Conservation (phyloP, 2,888 invertebrate genomes). For the Quadroppia sp. region DNA sequence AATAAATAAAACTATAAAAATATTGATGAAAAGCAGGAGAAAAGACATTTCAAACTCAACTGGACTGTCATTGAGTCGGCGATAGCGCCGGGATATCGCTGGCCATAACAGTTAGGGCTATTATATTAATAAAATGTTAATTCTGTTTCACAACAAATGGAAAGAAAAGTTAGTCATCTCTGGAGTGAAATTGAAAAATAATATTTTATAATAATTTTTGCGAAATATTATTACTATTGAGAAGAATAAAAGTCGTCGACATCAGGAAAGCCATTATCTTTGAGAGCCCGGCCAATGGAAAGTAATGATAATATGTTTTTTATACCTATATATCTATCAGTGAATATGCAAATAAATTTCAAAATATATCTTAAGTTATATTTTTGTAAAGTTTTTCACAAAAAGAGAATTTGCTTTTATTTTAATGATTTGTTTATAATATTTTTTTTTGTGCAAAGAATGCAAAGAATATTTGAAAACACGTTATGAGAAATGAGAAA, state of each 20-base stretch:
- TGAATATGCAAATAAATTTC: no score
- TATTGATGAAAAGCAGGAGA: not conserved
- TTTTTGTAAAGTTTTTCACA: no score
- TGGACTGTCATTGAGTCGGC: not conserved
- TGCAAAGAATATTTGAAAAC: not conserved
- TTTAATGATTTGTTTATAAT: not conserved
- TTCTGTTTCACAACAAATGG: not conserved
- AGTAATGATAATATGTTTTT: no score
- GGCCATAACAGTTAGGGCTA: not conserved
- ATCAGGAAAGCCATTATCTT: slow-evolving; percentile 6
- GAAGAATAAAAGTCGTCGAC: not conserved
- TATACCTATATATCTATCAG: no score
- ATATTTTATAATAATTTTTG: not conserved
- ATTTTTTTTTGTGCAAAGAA: not conserved
- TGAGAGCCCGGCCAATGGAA: no score
- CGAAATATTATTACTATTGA: no score
- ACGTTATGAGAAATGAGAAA: not conserved
- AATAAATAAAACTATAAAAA: not conserved
- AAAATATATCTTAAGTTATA: no score
- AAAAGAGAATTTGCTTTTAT: not conserved
- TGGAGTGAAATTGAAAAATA: not conserved
- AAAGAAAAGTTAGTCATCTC: not conserved
- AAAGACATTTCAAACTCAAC: not conserved
- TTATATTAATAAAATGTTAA: slow-evolving; percentile 30
- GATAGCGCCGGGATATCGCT: not conserved